Conservation (phyloP, 2,113 vertebrate species). For the Tragelaphus buxtoni region DNA sequence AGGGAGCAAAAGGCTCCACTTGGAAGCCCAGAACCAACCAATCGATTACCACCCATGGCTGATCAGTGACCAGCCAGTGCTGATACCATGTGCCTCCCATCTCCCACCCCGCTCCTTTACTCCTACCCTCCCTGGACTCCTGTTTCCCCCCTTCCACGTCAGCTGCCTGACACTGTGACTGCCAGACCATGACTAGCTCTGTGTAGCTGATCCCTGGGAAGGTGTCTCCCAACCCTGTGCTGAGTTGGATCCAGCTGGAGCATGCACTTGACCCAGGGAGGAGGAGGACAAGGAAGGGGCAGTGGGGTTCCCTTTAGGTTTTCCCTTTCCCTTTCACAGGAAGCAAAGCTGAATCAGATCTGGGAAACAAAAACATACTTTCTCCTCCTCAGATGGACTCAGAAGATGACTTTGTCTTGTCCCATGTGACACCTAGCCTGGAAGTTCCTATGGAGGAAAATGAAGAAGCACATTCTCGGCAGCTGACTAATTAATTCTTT, state of each 20-base stretch:
- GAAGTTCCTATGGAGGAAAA: background rate
- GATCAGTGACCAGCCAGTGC: background rate
- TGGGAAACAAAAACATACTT: background rate
- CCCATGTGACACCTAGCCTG: background rate
- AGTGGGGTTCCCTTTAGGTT: background rate
- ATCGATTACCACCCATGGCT: fast-evolving
- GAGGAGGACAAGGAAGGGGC: background rate
- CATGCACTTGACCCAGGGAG: background rate
- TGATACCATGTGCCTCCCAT: background rate
- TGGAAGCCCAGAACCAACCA: background rate
- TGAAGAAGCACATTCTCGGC: background rate
- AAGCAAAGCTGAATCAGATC: background rate
- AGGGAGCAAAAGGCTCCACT: background rate
- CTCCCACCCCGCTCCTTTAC: background rate
- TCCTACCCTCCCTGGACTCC: background rate
- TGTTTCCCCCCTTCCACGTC: fast-evolving
- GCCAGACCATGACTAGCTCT: background rate
- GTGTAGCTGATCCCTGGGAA: background rate
- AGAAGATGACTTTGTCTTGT: background rate
- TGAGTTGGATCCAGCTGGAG: background rate
- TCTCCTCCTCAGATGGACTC: background rate
- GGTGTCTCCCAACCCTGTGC: background rate
- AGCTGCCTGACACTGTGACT: background rate
- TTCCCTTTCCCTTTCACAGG: background rate
- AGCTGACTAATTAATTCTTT: background rate